Base-by-base conservation (phyloP, 2,113 vertebrate species). In the Oncorhynchus mykiss region DNA sequence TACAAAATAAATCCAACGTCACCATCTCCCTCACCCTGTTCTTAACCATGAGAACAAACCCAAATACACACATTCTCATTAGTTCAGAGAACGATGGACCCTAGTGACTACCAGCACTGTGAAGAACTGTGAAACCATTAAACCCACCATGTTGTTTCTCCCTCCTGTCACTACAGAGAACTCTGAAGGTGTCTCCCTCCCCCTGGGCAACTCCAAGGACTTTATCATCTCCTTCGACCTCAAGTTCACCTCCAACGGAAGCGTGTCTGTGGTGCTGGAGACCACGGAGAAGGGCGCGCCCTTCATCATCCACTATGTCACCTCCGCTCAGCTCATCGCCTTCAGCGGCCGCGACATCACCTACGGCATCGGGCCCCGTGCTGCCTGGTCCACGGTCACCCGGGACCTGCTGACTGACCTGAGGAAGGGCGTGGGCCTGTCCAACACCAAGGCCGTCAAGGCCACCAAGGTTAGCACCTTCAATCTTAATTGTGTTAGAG, bases 381-480 rank as follows among this genome's bases (percentile, higher is more conserved):
- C 91, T 3, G 0, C 71, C n/a, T 99, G 98, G 98, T 96, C 94
- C 91, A 97, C 96, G 0, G 86, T 99, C 67, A 99, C 97, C 49
- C 92, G 98, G 0, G 98, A 99, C 87, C 94, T 99, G 51, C 85
- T 98, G 12, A 99, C 98, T 0, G 98, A 99, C 82, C 95, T 99
- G 9, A 94, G 95, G 72, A 99, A 99, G 74, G 98, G 98, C 1
- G 94, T 98, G 0, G 98, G 98, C 0, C 94, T 99, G 82, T 99
- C 98, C 11, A 97, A 96, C 92, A 99, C 98, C 0, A 99, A 99
- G 90, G 98, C 97, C 0, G 98, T 99, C 12, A 97, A 95, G 84
- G 96, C 95, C 39, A 99, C 98, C 45, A 98, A 96, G 91, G 91
- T 75, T 29, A 4, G 24, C n/a, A 20, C n/a, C 4, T 39, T 14